Evolutionary conservation across 64 coral and sea anemone species (phyloP).

Genomic region (Montipora sp.): DNA sequence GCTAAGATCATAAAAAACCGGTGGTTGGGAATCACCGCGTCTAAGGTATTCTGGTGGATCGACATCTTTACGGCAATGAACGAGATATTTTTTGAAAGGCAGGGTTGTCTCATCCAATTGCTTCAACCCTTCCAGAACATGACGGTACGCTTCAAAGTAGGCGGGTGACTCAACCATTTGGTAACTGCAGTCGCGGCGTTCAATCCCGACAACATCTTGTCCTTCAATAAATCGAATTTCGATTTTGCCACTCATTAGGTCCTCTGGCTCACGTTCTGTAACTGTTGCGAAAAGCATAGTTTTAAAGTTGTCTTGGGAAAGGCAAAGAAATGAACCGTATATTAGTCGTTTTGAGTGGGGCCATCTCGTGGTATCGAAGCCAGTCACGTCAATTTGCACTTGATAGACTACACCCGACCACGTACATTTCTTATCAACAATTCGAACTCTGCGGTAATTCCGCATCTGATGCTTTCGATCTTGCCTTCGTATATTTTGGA

Average conservation of each 20-base stretch:
- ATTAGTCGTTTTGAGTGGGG: constrained; percentile 14
- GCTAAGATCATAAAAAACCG: constrained; percentile 49
- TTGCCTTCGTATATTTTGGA: background rate
- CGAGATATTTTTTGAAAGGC: constrained; percentile 52
- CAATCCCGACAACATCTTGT: constrained; percentile 50
- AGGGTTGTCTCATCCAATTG: constrained; percentile 41
- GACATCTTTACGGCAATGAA: constrained; percentile 29
- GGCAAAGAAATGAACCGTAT: constrained; percentile 79
- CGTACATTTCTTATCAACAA: constrained; percentile 47
- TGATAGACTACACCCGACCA: constrained; percentile 52
- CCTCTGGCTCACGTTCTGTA: constrained; percentile 21
- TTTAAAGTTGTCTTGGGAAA: constrained; percentile 75
- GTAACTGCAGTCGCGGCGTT: constrained; percentile 13
- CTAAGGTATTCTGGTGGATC: constrained; percentile 55
- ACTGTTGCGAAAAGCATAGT: constrained; percentile 83
- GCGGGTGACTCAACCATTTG: constrained; percentile 65
- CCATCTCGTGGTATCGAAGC: constrained; percentile 60
- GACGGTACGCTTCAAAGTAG: constrained; percentile 73
- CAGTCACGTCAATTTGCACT: constrained; percentile 59
- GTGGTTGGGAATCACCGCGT: background rate
- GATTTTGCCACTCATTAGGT: background rate
- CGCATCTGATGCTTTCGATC: constrained; percentile 70
- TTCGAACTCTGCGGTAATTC: constrained; percentile 43
- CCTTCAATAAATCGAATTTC: constrained; percentile 29
- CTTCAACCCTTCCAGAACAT: constrained; percentile 72